Conservation (phyloP, 2,888 invertebrate species). For the Agrotis segetum region DNA sequence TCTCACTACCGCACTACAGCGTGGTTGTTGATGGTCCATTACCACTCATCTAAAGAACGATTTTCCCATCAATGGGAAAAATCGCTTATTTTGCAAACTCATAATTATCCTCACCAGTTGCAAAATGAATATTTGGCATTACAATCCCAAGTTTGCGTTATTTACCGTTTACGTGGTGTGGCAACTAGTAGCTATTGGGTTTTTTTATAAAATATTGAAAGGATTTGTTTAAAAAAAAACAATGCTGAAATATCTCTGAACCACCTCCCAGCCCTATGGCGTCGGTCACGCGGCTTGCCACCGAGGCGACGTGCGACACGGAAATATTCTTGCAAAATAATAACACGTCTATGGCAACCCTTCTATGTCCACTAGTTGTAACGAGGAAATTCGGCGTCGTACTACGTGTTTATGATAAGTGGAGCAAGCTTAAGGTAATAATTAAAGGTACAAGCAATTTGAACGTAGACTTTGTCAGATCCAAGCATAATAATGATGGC, state of each 20-base stretch:
- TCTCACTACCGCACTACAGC: too few relatives aligned
- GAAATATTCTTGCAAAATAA: conserved; percentile 71
- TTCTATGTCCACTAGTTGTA: conserved; percentile 57
- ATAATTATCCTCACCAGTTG: conserved; percentile 44
- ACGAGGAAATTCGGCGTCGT: conserved; percentile 65
- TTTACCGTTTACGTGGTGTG: too few relatives aligned
- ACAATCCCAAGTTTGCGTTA: too few relatives aligned
- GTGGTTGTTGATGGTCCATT: too few relatives aligned
- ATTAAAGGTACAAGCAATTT: background rate
- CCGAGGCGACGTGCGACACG: conserved; percentile 34
- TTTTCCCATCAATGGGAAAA: too few relatives aligned
- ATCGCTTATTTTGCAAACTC: too few relatives aligned
- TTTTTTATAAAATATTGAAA: too few relatives aligned
- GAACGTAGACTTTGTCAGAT: background rate
- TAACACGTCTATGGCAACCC: conserved; percentile 69
- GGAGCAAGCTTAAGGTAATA: conserved; percentile 20
- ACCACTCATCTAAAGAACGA: too few relatives aligned
- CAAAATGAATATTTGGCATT: conserved; percentile 65
- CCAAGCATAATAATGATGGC: too few relatives aligned
- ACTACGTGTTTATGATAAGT: conserved; percentile 48
- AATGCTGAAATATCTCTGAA: too few relatives aligned
- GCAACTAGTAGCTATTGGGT: too few relatives aligned
- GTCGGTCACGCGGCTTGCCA: conserved; percentile 62
- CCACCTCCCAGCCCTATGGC: conserved; percentile 34
- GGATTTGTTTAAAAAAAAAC: too few relatives aligned